Percentiles rank a stretch among this genome's conserved stretches.
phyloP scores from a whole-genome alignment of 2,888 invertebrate genomes.

The Liodrosophila aerea region DNA sequence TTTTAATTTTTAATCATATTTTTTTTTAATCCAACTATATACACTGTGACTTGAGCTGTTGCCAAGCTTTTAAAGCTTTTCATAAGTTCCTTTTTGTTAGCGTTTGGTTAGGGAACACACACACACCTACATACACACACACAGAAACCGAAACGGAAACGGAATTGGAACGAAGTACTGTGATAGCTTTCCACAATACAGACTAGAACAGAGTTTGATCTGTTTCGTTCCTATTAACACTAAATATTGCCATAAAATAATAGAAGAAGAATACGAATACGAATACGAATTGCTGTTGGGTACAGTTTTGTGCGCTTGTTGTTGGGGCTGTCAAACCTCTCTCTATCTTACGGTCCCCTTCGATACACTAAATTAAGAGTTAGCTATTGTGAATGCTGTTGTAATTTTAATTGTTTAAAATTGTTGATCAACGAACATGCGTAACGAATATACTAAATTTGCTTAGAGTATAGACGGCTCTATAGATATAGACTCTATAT shows the following conservation, averaged over 20 bases:
- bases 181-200: constrained; percentile 76
- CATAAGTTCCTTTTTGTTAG: constrained; percentile 40
- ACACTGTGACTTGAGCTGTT: constrained; percentile 59
- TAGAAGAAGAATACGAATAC: neutral
- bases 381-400: constrained; percentile 71
- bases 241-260: too few relatives aligned
- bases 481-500: constrained; percentile 41
- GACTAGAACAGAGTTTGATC: constrained; percentile 6
- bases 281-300: constrained; percentile 28
- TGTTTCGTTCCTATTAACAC: constrained; percentile 36
- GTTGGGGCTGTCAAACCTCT: constrained; percentile 25
- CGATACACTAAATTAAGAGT: constrained; percentile 42
- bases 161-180: constrained; percentile 74
- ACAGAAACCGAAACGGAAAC: constrained; percentile 19
- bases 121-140: constrained; percentile 6
- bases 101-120: constrained; percentile 9
- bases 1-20: neutral
- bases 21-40: constrained; percentile 24
- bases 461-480: too few relatives aligned
- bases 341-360: constrained; percentile 19
- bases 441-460: constrained; percentile 64
- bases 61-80: constrained; percentile 60
- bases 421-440: constrained; percentile 70
- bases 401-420: constrained; percentile 57
- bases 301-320: constrained; percentile 36